These are phyloP conservation scores for Hydropsyche betteni DNA, from an alignment of 2,888 invertebrate species.

Conservation along the genomic window DNA sequence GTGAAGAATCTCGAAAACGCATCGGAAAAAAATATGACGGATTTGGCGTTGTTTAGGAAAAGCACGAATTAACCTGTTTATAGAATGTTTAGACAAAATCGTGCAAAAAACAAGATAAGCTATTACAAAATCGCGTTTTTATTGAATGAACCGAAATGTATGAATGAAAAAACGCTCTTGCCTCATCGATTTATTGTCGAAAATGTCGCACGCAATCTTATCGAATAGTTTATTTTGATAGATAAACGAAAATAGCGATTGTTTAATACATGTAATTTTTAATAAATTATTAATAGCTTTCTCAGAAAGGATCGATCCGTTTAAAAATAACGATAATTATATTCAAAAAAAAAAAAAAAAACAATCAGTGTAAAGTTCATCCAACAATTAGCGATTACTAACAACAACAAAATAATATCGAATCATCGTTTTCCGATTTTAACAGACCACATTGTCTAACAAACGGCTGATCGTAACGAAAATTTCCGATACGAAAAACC, in stretches of 20 bases:
- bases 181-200: not conserved
- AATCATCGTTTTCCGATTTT: too few species aligned
- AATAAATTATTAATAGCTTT: constrained; percentile 22
- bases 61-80: too few species aligned
- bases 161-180: not conserved
- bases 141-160: constrained; percentile 15
- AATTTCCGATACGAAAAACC: too few species aligned
- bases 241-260: not conserved
- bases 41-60: too few species aligned
- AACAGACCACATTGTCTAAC: too few species aligned
- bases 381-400: too few species aligned
- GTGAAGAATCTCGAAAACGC: not conserved
- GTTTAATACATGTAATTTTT: constrained; percentile 3
- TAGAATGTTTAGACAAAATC: not conserved
- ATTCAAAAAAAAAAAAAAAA: too few species aligned
- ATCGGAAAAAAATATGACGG: too few species aligned
- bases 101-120: not conserved
- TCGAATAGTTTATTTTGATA: not conserved
- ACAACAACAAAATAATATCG: too few species aligned
- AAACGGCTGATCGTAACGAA: too few species aligned
- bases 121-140: constrained; percentile 10
- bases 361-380: too few species aligned
- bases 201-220: not conserved
- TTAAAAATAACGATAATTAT: too few species aligned
- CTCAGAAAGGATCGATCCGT: constrained; percentile 3